phyloP scores from a whole-genome alignment of 2,888 invertebrate species.

The Gibbula magus region DNA sequence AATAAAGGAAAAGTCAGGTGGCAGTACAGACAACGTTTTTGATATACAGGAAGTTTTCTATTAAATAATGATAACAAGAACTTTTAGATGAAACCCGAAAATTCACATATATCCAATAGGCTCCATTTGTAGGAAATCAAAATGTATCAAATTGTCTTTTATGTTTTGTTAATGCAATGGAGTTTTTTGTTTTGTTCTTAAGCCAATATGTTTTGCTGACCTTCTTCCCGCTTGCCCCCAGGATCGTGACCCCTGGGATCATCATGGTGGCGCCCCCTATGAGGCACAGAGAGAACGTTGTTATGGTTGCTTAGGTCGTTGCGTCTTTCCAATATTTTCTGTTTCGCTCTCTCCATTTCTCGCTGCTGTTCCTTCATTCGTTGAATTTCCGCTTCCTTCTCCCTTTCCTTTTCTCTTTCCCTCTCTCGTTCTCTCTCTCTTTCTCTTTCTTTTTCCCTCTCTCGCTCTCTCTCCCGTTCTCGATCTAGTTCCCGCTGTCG shows the following conservation, averaged over 20 bases:
- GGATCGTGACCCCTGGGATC: constrained; percentile 3
- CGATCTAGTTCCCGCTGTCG: constrained; percentile 48
- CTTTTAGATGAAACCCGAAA: too few relatives aligned
- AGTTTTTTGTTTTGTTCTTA: too few relatives aligned
- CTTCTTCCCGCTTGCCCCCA: constrained; percentile 14
- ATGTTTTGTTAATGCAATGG: too few relatives aligned
- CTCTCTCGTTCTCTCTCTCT: constrained; percentile 70
- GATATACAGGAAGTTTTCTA: too few relatives aligned
- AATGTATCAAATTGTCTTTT: too few relatives aligned
- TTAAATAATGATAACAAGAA: too few relatives aligned
- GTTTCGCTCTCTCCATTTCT: constrained; percentile 22
- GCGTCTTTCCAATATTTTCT: constrained; percentile 11
- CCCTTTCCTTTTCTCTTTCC: constrained; percentile 77
- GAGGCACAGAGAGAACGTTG: neutral
- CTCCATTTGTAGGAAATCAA: too few relatives aligned
- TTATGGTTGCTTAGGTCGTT: neutral
- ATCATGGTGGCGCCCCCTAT: neutral
- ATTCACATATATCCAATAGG: too few relatives aligned
- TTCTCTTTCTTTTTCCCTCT: constrained; percentile 79
- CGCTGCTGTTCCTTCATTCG: constrained; percentile 32
- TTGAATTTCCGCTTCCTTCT: constrained; percentile 45
- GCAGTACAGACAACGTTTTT: too few relatives aligned
- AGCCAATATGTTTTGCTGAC: too few relatives aligned
- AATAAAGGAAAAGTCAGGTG: too few relatives aligned
- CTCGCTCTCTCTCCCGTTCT: constrained; percentile 72